Conservation (phyloP, 1,140 invertebrate genomes). For the Lepidurus couesii region DNA sequence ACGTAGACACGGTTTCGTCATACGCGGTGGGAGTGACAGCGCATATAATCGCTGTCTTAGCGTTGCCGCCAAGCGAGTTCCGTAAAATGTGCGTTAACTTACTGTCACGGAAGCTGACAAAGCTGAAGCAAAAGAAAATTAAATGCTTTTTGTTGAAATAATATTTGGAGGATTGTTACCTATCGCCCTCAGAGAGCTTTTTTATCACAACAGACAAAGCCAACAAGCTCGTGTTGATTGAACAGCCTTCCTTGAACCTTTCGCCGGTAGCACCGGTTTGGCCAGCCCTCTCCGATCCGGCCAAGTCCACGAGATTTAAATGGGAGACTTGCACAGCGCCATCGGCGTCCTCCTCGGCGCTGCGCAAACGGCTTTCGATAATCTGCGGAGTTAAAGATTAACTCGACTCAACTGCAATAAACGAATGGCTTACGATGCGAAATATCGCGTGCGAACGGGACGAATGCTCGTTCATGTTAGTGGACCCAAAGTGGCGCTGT, state of each 20-base stretch:
- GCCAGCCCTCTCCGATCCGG: conserved; percentile 71
- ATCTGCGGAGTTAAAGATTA: conserved; percentile 38
- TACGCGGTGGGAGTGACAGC: conserved; percentile 60
- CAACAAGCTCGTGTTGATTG: conserved; percentile 74
- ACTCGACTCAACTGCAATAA: conserved; percentile 24
- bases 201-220: conserved; percentile 68
- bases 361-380: conserved; percentile 36
- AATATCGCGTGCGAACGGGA: conserved; percentile 75
- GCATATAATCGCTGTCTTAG: conserved; percentile 79
- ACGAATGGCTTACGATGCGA: conserved; percentile 38
- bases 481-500: conserved; percentile 62
- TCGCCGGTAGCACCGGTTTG: conserved; percentile 62
- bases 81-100: conserved; percentile 78
- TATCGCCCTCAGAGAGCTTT: conserved; percentile 60
- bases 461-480: conserved; percentile 71
- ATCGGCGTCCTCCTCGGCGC: conserved; percentile 46
- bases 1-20: conserved; percentile 68
- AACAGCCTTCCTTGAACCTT: conserved; percentile 71
- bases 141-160: conserved; percentile 39
- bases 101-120: conserved; percentile 71
- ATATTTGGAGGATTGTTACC: conserved; percentile 35
- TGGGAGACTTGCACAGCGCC: conserved; percentile 60
- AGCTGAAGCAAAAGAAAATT: conserved; percentile 37
- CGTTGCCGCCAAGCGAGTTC: conserved; percentile 78
- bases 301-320: conserved; percentile 77